Conservation (phyloP, 2,113 vertebrate species). For the Australoheros scitulus region DNA sequence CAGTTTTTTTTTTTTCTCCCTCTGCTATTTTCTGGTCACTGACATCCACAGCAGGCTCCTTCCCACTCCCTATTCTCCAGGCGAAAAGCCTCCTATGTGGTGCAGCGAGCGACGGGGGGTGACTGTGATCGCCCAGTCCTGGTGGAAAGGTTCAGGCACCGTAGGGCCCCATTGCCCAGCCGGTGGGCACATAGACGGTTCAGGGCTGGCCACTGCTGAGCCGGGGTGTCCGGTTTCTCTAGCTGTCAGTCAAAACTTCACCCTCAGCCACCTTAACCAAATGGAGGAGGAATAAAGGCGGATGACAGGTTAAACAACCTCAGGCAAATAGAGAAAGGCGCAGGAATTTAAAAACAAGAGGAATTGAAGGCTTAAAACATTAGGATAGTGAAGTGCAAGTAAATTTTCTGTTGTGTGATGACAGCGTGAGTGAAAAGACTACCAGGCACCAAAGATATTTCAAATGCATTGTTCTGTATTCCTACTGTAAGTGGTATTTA, state of each 20-base stretch:
- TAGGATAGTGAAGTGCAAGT: constrained; percentile 14
- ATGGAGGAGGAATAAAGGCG: constrained; percentile 57
- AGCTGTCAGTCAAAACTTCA: constrained; percentile 77
- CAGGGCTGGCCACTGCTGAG: constrained; percentile 68
- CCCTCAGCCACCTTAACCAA: constrained; percentile 71
- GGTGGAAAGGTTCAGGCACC: constrained; percentile 72
- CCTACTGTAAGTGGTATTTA: constrained; percentile 47
- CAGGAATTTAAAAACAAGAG: constrained; percentile 24
- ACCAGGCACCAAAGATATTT: constrained; percentile 31
- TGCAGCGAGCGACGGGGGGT: constrained; percentile 50
- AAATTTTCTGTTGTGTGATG: constrained; percentile 16
- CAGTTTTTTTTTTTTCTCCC: neutral
- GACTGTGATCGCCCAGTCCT: constrained; percentile 58
- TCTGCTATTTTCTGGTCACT: constrained; percentile 62
- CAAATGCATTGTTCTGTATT: neutral
- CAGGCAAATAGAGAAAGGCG: constrained; percentile 54
- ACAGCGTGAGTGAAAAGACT: neutral
- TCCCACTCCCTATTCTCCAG: constrained; percentile 68
- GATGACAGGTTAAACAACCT: constrained; percentile 74
- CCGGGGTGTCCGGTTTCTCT: constrained; percentile 75
- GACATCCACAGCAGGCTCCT: constrained; percentile 73
- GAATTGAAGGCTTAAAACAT: constrained; percentile 38
- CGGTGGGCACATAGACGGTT: constrained; percentile 72
- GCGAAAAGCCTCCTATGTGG: constrained; percentile 65
- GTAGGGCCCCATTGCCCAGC: constrained; percentile 67